Base-by-base conservation (phyloP, 2,797 vertebrate species). In the Furcifer pardalis region DNA sequence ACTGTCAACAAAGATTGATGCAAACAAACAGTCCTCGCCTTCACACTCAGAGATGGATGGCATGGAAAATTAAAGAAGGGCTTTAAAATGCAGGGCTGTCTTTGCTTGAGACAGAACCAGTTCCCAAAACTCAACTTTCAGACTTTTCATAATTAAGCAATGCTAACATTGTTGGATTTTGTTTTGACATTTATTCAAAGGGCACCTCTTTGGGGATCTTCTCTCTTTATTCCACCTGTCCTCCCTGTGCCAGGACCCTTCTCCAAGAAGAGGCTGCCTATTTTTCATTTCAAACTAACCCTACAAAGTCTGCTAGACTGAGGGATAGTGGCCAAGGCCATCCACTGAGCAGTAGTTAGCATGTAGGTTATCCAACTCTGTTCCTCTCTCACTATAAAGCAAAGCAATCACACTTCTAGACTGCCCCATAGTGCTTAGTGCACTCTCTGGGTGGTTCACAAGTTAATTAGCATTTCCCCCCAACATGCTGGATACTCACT, bases 1-100 rank as follows among this genome's bases (percentile, higher is more conserved):
- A 40, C 71, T 69, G 46, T 63, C 71, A 83, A 62, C 71, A 30
- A 27, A 7, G 60, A 73, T 65, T 79, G 56, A 73, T 80, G 76
- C 56, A 5, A 19, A 81, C 27, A 77, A 76, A 73, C 15, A 17
- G 63, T 21, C 62, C 40, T 66, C 46, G 5, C 62, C 30, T 62
- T 12, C 30, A 63, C 37, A 68, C 56, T 37, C 35, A 37, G 75
- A 79, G 62, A 49, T 23, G 23, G 59, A 49, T 23, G 23, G 59
- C 37, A 46, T 66, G 46, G 60, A 66, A 79, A 59, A 71, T 52
- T 32, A 63, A 71, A 71, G 21, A 59, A 71, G 27, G 10, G 21
- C 5, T 25, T 32, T 7, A 76, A 6, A 66, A 32, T 9, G 3
- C 23, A n/a, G 71, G 35, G 37, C 42, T 62, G 8, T 9, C 60